These are phyloP conservation scores for Danaus plexippus DNA, from an alignment of 1,140 invertebrate genomes.

Conservation along the genomic window DNA sequence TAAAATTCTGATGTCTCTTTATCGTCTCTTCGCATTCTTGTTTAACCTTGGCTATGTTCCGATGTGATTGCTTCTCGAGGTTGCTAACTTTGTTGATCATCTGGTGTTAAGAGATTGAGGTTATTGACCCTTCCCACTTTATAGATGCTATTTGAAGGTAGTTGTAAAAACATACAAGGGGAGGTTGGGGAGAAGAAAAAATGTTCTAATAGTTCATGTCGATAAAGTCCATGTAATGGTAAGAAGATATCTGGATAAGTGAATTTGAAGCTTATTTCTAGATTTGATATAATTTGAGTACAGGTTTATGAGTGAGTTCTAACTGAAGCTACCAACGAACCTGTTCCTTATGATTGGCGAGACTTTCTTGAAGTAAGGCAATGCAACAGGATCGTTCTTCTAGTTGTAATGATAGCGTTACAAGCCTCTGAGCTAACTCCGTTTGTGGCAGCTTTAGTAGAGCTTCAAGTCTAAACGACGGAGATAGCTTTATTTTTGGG, in stretches of 20 bases:
- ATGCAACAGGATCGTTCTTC: conserved; percentile 62
- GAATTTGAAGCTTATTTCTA: no score
- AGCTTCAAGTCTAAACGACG: conserved; percentile 34
- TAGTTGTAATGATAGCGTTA: conserved; percentile 51
- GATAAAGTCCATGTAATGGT: no score
- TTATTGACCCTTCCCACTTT: neutral
- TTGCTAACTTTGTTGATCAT: conserved; percentile 62
- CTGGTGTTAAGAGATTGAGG: conserved; percentile 26
- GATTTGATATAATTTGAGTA: no score
- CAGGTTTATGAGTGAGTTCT: no score
- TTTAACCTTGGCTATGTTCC: conserved; percentile 53
- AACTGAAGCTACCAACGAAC: conserved; percentile 8
- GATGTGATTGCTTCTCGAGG: conserved; percentile 58
- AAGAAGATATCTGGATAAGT: no score
- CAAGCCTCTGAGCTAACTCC: conserved; percentile 52
- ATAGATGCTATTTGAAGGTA: no score
- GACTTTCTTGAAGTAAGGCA: conserved; percentile 54
- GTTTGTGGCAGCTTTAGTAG: conserved; percentile 54
- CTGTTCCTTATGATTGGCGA: conserved; percentile 61
- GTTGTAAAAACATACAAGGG: no score
- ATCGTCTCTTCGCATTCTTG: conserved; percentile 63
- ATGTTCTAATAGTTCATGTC: no score
- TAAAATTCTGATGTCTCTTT: conserved; percentile 62
- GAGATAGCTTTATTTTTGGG: no score
- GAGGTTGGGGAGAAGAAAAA: no score